A percentile compares a stretch with the other conserved stretches of the same genome.
Evolutionary conservation across 2,113 vertebrate genomes (phyloP).

Genomic region (Epinephelus fuscoguttatus): DNA sequence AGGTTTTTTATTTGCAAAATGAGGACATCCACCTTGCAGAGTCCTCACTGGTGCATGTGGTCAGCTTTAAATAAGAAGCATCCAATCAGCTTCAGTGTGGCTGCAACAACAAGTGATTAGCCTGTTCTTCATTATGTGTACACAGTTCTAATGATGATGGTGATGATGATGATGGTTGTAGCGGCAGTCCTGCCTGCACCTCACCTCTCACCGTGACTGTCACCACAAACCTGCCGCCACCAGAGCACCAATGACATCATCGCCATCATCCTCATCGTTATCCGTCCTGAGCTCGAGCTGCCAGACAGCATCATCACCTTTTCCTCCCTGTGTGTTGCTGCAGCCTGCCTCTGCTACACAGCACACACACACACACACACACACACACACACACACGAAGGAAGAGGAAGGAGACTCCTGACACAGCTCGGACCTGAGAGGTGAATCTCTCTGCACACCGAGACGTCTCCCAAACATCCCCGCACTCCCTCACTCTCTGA

Average conservation of each 20-base stretch:
- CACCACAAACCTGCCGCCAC: conserved; percentile 47
- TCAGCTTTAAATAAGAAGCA: not conserved
- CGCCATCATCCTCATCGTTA: conserved; percentile 63
- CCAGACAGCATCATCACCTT: conserved; percentile 60
- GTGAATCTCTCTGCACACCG: conserved; percentile 29
- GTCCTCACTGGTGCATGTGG: not conserved
- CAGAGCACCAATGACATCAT: conserved; percentile 70
- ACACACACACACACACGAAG: conserved; percentile 3
- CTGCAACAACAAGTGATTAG: conserved; percentile 15
- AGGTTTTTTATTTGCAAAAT: not conserved
- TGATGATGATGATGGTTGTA: conserved; percentile 1
- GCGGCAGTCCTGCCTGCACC: not conserved
- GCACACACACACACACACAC: conserved; percentile 8
- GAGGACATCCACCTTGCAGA: conserved; percentile 7
- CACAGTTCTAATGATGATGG: conserved; percentile 13
- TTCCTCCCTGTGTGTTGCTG: conserved; percentile 34
- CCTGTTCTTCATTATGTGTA: not conserved
- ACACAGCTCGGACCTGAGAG: conserved; percentile 62
- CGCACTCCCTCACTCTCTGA: conserved; percentile 20
- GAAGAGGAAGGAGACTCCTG: conserved; percentile 49
- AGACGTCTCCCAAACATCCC: conserved; percentile 47
- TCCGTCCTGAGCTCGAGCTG: conserved; percentile 45
- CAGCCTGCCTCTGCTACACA: conserved; percentile 11
- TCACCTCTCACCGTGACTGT: conserved; percentile 47
- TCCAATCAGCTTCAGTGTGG: not conserved